Conservation (phyloP, 2,797 vertebrate species). For the Lates japonicus region DNA sequence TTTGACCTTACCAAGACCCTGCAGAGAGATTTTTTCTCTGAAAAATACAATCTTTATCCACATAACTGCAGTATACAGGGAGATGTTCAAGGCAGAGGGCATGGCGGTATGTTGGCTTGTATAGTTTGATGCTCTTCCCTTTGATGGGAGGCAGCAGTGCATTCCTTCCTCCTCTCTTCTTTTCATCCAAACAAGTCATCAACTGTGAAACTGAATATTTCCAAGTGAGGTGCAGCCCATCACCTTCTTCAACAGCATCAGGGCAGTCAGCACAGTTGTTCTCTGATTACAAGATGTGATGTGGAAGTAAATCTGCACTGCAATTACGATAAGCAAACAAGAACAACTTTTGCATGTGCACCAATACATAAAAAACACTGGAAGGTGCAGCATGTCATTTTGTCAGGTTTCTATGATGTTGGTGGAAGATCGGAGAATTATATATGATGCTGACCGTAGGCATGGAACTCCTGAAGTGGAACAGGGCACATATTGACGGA, state of each 20-base stretch:
- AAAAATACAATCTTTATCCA: constrained; percentile 13
- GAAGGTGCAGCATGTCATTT: background rate
- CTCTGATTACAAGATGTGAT: constrained; percentile 25
- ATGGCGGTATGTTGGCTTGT: background rate
- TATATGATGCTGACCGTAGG: constrained; percentile 15
- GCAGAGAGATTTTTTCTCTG: constrained; percentile 9
- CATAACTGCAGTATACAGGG: background rate
- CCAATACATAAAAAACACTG: background rate
- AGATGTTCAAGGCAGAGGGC: background rate
- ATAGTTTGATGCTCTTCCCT: background rate
- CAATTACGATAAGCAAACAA: background rate
- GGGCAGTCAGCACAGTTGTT: constrained; percentile 43
- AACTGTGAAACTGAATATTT: constrained; percentile 1
- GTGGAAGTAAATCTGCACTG: constrained; percentile 22
- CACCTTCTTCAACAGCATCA: background rate
- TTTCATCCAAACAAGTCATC: background rate
- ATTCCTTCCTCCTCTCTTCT: background rate
- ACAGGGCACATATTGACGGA: constrained; percentile 28
- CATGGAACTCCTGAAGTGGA: constrained; percentile 29
- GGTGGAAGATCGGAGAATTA: background rate
- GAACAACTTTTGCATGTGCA: background rate
- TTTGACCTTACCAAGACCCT: too few species aligned
- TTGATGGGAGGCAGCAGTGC: background rate
- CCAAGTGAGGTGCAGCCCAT: background rate
- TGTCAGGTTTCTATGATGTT: background rate